Evolutionary conservation across 37 sponge, comb jelly and placozoan genomes (phyloP), one percentile per base, ranked within the genome.

Genomic region (Oscarella lobularis): DNA sequence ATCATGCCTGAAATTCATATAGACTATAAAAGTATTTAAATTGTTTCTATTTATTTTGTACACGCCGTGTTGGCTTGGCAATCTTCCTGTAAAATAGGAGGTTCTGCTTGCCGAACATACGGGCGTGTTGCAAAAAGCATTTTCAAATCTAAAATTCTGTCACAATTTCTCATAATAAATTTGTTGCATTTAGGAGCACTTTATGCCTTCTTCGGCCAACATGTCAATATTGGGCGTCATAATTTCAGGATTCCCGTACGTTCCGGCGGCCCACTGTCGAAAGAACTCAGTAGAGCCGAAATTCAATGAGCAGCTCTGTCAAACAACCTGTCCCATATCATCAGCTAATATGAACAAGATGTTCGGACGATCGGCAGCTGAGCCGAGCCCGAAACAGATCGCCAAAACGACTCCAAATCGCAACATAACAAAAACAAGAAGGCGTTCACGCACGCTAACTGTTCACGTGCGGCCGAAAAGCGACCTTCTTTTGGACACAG

Each of bases 41-140:
- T 48, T 48, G 9, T 48, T 27, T 48, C 14, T 48, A 48, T 48
- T 48, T 27, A 48, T 48, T 48, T 48, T 20, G 9, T 48, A 48
- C 0, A 86, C 83, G 5, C 84, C 83, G 37, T 82, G 77, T 66
- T 86, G 87, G 39, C 87, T 86, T 0, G 87, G 87, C 14, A 79
- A 65, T 39, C 74, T n/a, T 20, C 87, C 87, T 2, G 87, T 87
- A 36, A 87, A 80, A 76, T 80, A 80, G 33, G 77, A 66, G 3
- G 87, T 74, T 0, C 87, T 35, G 66, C 87, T 87, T 0, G 87
- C 84, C 4, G 87, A 87, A 73, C 87, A 87, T 14, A 87, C 87
- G 1, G 84, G 87, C 31, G 87, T 83, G 60, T 83, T 87, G 74
- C 84, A 87, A 76, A 80, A 87, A 31, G 87, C 87, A 76, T 87